Evolutionary conservation across 2,113 vertebrate genomes (phyloP), one percentile per base, ranked within the genome.

Genomic region (Anarhynchus alexandrinus): DNA sequence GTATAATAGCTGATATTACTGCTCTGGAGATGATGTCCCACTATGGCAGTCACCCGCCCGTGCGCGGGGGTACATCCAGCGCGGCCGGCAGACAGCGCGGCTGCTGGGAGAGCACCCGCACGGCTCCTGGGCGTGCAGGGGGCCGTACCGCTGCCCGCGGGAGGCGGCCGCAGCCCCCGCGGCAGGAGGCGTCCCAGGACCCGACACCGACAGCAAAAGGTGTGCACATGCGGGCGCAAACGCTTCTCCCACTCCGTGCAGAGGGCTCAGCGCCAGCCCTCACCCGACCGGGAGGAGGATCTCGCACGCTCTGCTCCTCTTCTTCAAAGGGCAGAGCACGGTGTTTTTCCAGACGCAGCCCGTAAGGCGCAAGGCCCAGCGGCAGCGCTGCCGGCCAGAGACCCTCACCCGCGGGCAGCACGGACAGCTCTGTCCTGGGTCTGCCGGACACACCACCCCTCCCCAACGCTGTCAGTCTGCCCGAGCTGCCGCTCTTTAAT

Each of bases 191-290:
- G 14, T 55, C 20, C 36, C 3, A 6, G 36, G 38, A 36, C 18
- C 15, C 1, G 26, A 8, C 19, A 15, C 12, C 22, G 21, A 49
- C 47, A 49, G 54, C 17, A 27, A 36, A 25, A n/a, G 43, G 11
- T 3, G 57, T 1, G 17, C 14, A 5, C 16, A 1, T 1, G 4
- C 2, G 32, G 70, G 36, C 38, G 22, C 22, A 7, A 27, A 27
- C 2, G 3, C 57, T 15, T 58, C 3, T 9, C 18, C 54, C 43
- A 1, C 45, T 30, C 38, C 1, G 36, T 2, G 32, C 26, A 0
- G 1, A n/a, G 59, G 51, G 61, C n/a, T 36, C 26, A 6, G 59
- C 17, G 6, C 61, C 49, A 30, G 3, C 47, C n/a, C 47, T 19
- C n/a, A 7, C 43, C 15, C 5, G 3, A 5, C 16, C 2, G 14